A percentile compares a stretch with the other conserved stretches of the same genome.
Evolutionary conservation across 37 sponge, comb jelly and placozoan species (phyloP).

Genomic region (Corticium candelabrum): DNA sequence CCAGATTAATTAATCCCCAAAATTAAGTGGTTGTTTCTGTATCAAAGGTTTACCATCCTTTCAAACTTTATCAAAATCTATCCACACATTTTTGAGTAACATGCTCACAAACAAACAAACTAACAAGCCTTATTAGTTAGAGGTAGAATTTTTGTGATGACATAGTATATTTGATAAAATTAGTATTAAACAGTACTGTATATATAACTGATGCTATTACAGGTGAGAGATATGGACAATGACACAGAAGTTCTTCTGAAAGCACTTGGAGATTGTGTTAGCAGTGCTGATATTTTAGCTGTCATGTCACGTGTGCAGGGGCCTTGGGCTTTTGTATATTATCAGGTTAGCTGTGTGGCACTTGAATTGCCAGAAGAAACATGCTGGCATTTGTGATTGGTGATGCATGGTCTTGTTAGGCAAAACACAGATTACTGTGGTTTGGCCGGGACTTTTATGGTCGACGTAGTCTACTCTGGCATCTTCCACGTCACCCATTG

Average conservation of each 20-base stretch:
- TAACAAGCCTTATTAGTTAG: too few relatives aligned
- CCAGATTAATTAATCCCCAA: too few relatives aligned
- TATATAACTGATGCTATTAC: background rate
- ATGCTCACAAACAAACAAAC: too few relatives aligned
- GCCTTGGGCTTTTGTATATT: constrained; percentile 81
- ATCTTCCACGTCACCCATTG: constrained; percentile 17
- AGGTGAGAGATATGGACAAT: constrained; percentile 42
- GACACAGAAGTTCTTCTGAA: constrained; percentile 53
- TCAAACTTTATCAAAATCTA: too few relatives aligned
- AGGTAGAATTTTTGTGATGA: too few relatives aligned
- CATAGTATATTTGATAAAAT: too few relatives aligned
- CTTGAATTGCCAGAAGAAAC: background rate
- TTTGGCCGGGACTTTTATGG: constrained; percentile 97
- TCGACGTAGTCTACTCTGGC: constrained; percentile 82
- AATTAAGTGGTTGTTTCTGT: too few relatives aligned
- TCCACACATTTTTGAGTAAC: too few relatives aligned
- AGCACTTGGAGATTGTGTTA: constrained; percentile 7
- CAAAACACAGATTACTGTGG: constrained; percentile 46
- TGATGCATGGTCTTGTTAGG: background rate
- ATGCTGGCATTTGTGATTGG: background rate
- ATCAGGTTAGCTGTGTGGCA: constrained; percentile 67
- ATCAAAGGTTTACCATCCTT: too few relatives aligned
- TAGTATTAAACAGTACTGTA: too few relatives aligned
- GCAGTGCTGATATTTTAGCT: constrained; percentile 15
- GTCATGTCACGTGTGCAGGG: constrained; percentile 48